A percentile compares a stretch with the other conserved stretches of the same genome.
These are phyloP conservation scores for Holcopasites calliopsidis DNA, from an alignment of 1,140 invertebrate species.

Conservation along the genomic window DNA sequence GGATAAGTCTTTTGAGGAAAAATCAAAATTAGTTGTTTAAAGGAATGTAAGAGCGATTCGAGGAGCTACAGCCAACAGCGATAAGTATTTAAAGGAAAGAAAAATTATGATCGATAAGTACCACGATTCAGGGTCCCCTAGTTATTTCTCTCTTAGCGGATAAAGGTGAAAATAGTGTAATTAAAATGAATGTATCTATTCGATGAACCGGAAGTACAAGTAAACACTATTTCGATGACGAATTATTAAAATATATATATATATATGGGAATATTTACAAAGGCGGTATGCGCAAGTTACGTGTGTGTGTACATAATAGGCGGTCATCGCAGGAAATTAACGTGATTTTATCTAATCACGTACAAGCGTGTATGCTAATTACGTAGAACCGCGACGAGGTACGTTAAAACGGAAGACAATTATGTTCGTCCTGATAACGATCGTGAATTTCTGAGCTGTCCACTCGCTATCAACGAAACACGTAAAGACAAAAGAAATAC, in stretches of 20 bases:
- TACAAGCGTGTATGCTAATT: slow-evolving; percentile 17
- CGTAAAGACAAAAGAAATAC: background rate
- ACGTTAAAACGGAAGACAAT: slow-evolving; percentile 18
- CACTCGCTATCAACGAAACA: background rate
- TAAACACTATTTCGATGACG: slow-evolving; percentile 48
- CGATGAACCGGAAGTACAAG: slow-evolving; percentile 62
- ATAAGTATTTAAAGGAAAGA: slow-evolving; percentile 40
- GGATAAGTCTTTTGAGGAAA: slow-evolving; percentile 31
- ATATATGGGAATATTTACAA: slow-evolving; percentile 31
- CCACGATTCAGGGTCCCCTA: slow-evolving; percentile 65
- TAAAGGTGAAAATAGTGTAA: slow-evolving; percentile 39
- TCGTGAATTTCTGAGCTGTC: background rate
- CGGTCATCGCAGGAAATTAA: slow-evolving; percentile 2
- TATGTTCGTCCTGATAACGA: background rate
- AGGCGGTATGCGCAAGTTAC: background rate
- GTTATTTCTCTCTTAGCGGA: slow-evolving; percentile 53
- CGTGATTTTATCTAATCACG: slow-evolving; percentile 17
- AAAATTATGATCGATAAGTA: slow-evolving; percentile 54
- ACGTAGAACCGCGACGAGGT: background rate
- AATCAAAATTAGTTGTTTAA: slow-evolving; percentile 63
- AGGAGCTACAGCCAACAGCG: slow-evolving; percentile 21
- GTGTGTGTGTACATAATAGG: slow-evolving; percentile 32
- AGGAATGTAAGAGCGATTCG: slow-evolving; percentile 9
- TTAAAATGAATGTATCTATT: slow-evolving; percentile 51
- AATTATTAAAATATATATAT: slow-evolving; percentile 59